Base-by-base conservation (phyloP, 2,113 vertebrate genomes). In the Cavia porcellus region DNA sequence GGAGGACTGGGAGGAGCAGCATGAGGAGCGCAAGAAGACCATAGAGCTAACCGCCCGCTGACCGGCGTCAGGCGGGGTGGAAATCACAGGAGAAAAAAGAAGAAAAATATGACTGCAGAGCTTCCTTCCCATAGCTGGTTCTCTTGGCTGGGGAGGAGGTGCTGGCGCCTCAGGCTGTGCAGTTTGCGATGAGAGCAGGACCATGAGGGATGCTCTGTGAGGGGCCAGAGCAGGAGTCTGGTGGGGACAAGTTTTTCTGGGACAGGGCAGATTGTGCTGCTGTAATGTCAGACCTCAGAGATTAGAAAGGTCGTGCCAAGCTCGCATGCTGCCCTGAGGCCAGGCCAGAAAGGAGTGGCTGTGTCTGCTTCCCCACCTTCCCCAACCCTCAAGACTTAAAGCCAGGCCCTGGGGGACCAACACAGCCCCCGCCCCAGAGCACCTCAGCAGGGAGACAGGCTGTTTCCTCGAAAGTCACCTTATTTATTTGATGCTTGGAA, bases 1-100 rank as follows among this genome's bases (percentile, higher is more conserved):
- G 66, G 99, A 99, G 55, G 99, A 99, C 47, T 98, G 99, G 99
- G 99, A 99, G 28, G 99, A 99, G 32, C 98, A 98, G 24, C 97
- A 94, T 86, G 98, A 99, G 72, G 98, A 98, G 82, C 97, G 98
- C 89, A 98, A 98, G 94, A 99, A 99, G 84, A 98, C 98, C 93
- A 99, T 99, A 97, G 99, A 99, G 96, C 86, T 99, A 95, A 98
- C 99, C 0, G 96, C 98, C 3, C 98, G 98, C 0, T 99, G 98
- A 95, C 79, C 47, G 3, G 81, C 22, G 0, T 25, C 86, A 14
- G n/a, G 70, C 28, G 28, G 86, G 84, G 52, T 75, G 24, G 92
- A 81, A 82, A 55, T 42, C 28, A 7, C 61, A 89, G 82, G 94
- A 9, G 13, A 77, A 19, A 72, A 75, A 72, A 28, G n/a, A n/a